Base-by-base conservation (phyloP, 2,888 invertebrate genomes). In the Hanleya hanleyi region DNA sequence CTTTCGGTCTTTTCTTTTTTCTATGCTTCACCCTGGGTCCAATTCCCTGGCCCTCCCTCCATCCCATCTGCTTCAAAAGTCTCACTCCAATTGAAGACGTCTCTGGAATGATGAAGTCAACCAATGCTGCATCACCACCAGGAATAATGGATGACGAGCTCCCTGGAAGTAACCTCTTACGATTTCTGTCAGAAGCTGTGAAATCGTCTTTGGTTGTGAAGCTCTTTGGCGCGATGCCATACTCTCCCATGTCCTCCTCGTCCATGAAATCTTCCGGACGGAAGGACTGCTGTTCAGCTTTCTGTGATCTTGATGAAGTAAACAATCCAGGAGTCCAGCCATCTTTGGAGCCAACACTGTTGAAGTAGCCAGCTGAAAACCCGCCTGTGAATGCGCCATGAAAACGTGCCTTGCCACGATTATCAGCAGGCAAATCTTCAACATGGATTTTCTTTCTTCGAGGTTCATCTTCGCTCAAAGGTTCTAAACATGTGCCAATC, bases 321-420 rank as follows among this genome's bases (percentile, higher is more conserved):
- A 98, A 99, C 22, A 94, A 94, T 38, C 94, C 93, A 0, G 99
- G 99, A 12, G 93, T 93, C 96, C 97, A 99, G 67, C 99, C 93
- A 92, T 99, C 98, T 78, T 95, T 93, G 0, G 97, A 95, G 0
- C 98, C 99, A 29, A 99, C 99, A 0, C 97, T 95, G 88, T 99
- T 99, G 88, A 95, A 98, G 87, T 96, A 98, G 0, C 99, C 99
- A 0, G 99, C 99, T 18, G 98, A 97, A 90, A 99, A 99, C 1
- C 96, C 97, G 0, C 99, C 99, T 0, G 99, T 99, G 88, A 99
- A 99, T 0, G 99, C 99, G 7, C 99, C 99, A 91, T 99, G 99
- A 90, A 99, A 99, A 83, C 99, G 92, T 9, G 97, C 93, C 72
- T 95, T 92, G 0, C 98, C 99, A 87, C 96, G 94, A 37, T 94